phyloP scores from a whole-genome alignment of 2,797 vertebrate species.

The Serranus cabrilla region DNA sequence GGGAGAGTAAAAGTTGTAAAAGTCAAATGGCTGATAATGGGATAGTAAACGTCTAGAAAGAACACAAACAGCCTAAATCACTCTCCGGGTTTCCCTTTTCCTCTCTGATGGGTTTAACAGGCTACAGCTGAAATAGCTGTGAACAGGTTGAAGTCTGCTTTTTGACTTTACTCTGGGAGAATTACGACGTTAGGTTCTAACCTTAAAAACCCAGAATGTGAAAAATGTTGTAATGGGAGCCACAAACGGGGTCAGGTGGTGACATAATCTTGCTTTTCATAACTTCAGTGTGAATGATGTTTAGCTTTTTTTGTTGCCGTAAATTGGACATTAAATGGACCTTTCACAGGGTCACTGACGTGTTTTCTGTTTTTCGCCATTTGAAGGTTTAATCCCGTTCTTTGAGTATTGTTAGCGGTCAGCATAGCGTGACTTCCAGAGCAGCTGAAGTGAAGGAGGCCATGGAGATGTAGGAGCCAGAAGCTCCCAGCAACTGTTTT shows the following conservation, averaged over 20 bases:
- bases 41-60: constrained; percentile 54
- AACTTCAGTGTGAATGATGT: constrained; percentile 1
- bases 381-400: constrained; percentile 69
- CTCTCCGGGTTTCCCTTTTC: constrained; percentile 47
- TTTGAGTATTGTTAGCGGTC: constrained; percentile 63
- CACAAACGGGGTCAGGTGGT: constrained; percentile 30
- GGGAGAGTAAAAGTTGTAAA: constrained; percentile 45
- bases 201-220: constrained; percentile 42
- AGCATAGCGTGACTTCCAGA: constrained; percentile 57
- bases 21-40: constrained; percentile 49
- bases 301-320: constrained; percentile 11
- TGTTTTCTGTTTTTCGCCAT: constrained; percentile 56
- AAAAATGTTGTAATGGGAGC: constrained; percentile 29
- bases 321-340: constrained; percentile 44
- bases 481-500: constrained; percentile 41
- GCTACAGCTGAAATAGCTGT: constrained; percentile 44
- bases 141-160: constrained; percentile 65
- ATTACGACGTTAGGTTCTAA: constrained; percentile 24
- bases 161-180: constrained; percentile 44
- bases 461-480: constrained; percentile 45
- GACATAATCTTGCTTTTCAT: constrained; percentile 29
- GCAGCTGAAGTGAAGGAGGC: constrained; percentile 53
- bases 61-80: constrained; percentile 44
- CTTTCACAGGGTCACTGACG: constrained; percentile 49
- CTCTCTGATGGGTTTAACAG: constrained; percentile 66